Percentiles rank a stretch among this genome's conserved stretches.
phyloP scores from a whole-genome alignment of 2,888 invertebrate genomes.

The Agrilus biguttatus region DNA sequence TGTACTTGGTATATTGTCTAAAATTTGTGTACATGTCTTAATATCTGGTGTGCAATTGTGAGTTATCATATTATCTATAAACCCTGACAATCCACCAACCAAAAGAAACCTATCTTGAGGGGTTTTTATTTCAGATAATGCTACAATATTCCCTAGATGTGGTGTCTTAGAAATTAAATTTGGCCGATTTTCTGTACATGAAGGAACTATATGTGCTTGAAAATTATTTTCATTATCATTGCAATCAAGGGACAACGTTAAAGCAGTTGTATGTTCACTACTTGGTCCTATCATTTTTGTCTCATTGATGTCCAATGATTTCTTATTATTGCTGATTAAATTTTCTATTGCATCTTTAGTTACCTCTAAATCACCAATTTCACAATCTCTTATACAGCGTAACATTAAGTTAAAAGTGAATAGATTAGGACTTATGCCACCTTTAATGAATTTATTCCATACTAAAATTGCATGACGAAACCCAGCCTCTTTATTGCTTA shows the following conservation, averaged over 20 bases:
- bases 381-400: slow-evolving; percentile 66
- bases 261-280: not conserved
- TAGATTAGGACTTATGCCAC: slow-evolving; percentile 50
- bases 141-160: slow-evolving; percentile 44
- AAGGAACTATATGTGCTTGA: not conserved
- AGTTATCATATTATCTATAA: slow-evolving; percentile 57
- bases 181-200: slow-evolving; percentile 31
- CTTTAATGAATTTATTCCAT: slow-evolving; percentile 69
- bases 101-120: slow-evolving; percentile 57
- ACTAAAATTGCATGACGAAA: slow-evolving; percentile 68
- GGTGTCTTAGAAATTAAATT: slow-evolving; percentile 50
- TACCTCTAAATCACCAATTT: slow-evolving; percentile 50
- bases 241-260: not conserved
- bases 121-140: slow-evolving; percentile 41
- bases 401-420: slow-evolving; percentile 71
- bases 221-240: not conserved
- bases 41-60: slow-evolving; percentile 56
- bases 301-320: not conserved
- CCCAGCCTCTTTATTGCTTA: slow-evolving; percentile 63
- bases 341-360: slow-evolving; percentile 32
- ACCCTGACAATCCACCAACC: slow-evolving; percentile 65
- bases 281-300: not conserved
- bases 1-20: slow-evolving; percentile 55
- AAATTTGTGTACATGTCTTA: slow-evolving; percentile 63
- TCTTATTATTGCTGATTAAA: not conserved